These are phyloP conservation scores for Adelosebastes latens DNA, from an alignment of 2,797 vertebrate genomes.

Conservation along the genomic window DNA sequence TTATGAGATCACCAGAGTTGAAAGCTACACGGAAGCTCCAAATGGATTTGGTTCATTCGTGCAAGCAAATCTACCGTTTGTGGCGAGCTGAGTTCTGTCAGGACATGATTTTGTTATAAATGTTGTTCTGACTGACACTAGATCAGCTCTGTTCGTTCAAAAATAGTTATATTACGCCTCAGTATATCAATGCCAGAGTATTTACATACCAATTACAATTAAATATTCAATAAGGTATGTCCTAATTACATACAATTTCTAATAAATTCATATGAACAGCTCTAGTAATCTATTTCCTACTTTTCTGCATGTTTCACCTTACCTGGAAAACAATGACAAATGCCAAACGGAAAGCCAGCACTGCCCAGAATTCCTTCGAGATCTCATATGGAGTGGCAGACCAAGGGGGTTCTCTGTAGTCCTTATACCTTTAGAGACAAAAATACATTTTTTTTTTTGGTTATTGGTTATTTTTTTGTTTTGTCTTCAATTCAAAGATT, in stretches of 20 bases:
- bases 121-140: too few species aligned
- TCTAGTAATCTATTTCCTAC: background rate
- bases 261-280: background rate
- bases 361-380: constrained; percentile 97
- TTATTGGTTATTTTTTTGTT: too few species aligned
- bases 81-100: too few species aligned
- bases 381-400: constrained; percentile 91
- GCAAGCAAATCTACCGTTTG: too few species aligned
- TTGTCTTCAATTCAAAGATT: background rate
- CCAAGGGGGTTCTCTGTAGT: constrained; percentile 96
- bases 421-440: constrained; percentile 85
- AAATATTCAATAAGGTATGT: background rate
- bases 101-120: too few species aligned
- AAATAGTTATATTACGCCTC: background rate
- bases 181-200: background rate
- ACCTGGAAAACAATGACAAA: constrained; percentile 99
- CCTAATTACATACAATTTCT: background rate
- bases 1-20: too few species aligned
- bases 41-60: too few species aligned
- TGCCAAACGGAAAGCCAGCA: constrained; percentile 92
- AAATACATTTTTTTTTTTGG: background rate
- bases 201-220: background rate
- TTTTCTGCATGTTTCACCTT: background rate
- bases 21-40: too few species aligned
- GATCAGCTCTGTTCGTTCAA: background rate